Conservation (phyloP, 1,140 invertebrate species). For the Anadara kagoshimensis region DNA sequence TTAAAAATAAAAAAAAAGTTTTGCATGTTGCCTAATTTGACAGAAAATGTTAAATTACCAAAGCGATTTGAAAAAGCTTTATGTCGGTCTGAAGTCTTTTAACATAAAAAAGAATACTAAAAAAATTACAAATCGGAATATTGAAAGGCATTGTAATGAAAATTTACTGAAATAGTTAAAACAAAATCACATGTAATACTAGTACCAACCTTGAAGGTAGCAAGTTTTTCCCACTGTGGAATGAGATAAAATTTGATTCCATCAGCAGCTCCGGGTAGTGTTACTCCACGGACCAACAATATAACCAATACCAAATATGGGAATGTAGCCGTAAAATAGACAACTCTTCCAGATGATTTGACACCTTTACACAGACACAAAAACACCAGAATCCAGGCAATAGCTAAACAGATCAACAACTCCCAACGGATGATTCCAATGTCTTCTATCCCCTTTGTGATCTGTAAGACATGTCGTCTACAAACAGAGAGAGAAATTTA, state of each 20-base stretch:
- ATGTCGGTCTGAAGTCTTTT: no score
- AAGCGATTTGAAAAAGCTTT: no score
- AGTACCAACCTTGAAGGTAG: conserved; percentile 43
- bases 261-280: conserved; percentile 84
- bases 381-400: conserved; percentile 88
- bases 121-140: no score
- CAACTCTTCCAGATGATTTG: conserved; percentile 88
- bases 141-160: no score
- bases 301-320: conserved; percentile 88
- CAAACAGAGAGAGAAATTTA: no score
- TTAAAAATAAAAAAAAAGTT: no score
- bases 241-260: conserved; percentile 82
- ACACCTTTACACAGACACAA: conserved; percentile 88
- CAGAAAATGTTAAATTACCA: no score
- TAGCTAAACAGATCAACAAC: conserved; percentile 82
- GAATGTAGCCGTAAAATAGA: conserved; percentile 89
- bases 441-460: conserved; percentile 85
- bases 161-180: no score
- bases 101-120: no score
- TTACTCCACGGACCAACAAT: conserved; percentile 86
- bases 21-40: no score
- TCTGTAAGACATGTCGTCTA: conserved; percentile 83
- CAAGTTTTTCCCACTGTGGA: conserved; percentile 55
- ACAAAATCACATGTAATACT: neutral
- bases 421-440: conserved; percentile 83